Evolutionary conservation across 2,888 invertebrate genomes (phyloP).

Genomic region (Cryptocheilus praepositus): DNA sequence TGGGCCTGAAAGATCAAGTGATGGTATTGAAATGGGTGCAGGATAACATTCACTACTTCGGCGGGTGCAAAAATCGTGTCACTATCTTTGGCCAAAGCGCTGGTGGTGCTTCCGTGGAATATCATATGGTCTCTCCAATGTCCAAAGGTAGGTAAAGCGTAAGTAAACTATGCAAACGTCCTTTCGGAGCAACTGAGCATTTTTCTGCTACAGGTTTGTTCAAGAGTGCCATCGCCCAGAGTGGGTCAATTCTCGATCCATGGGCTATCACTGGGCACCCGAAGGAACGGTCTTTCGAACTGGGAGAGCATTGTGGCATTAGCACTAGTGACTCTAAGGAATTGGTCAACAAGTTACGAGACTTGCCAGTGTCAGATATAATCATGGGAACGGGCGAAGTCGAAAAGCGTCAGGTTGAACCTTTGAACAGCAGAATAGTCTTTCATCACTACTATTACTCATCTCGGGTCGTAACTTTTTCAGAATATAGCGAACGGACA

Average conservation of each 20-base stretch:
- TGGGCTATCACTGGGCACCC: constrained; percentile 61
- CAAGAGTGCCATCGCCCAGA: constrained; percentile 62
- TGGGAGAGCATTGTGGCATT: constrained; percentile 65
- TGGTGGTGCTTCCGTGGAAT: constrained; percentile 60
- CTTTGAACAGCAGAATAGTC: background rate
- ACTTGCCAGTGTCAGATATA: constrained; percentile 56
- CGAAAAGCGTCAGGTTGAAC: constrained; percentile 46
- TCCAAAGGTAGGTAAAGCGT: constrained; percentile 57
- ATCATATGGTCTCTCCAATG: constrained; percentile 68
- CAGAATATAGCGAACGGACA: constrained; percentile 62
- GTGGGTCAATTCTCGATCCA: constrained; percentile 60
- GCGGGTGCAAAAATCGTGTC: constrained; percentile 63
- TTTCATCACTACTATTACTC: background rate
- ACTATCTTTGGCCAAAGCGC: constrained; percentile 66
- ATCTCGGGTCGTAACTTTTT: background rate
- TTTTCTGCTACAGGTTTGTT: constrained; percentile 59
- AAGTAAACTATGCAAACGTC: background rate
- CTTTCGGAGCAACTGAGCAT: background rate
- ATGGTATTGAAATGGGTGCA: constrained; percentile 67
- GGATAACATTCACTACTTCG: constrained; percentile 67
- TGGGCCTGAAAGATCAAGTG: constrained; percentile 67
- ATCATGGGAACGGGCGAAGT: constrained; percentile 54
- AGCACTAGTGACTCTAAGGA: constrained; percentile 61
- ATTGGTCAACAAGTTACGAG: constrained; percentile 61
- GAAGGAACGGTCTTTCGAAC: constrained; percentile 60